Evolutionary conservation across 2,113 vertebrate species (phyloP), one percentile per base, ranked within the genome.

Genomic region (Vimba vimba): DNA sequence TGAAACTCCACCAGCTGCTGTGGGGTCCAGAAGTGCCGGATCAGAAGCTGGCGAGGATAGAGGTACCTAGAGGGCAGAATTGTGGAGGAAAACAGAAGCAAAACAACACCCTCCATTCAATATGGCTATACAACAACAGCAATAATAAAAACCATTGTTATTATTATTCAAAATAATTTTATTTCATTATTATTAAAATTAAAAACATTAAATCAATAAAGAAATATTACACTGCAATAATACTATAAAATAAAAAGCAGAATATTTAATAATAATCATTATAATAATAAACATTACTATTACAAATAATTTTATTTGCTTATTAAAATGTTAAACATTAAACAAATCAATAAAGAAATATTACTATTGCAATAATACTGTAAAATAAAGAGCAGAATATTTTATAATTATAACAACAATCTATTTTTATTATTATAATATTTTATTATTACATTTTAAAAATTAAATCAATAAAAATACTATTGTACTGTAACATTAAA

Each of bases 21-120:
- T 0, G 95, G 92, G 1, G 95, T 98, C 98, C 98, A 99, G 93
- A 99, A 99, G 87, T 99, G 89, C 2, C 92, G 95, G 85, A 97
- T 94, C 71, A 99, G 94, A 82, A 99, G 88, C 94, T 99, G 98
- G 6, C 97, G 94, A 0, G 98, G 98, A 91, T 97, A 99, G 59
- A 97, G 91, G 79, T 98, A 99, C 97, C 98, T 99, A 88, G 69
- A 62, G 15, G 66, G 43, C 39, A 59, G 86, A 33, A 57, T 57
- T 52, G 50, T 15, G 50, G 47, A 15, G 13, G 13, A 50, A 50
- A 50, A 50, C 47, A 50, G 4, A 50, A 50, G 12, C 12, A 50
- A 50, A 50, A 50, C 47, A 50, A 15, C 47, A 12, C 47, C 47
- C 12, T 50, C 47, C 47, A 50, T 50, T 50, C 47, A 50, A 15